A percentile compares a stretch with the other conserved stretches of the same genome.
These are phyloP conservation scores for Thecophora atra DNA, from an alignment of 2,888 invertebrate genomes.

Conservation along the genomic window DNA sequence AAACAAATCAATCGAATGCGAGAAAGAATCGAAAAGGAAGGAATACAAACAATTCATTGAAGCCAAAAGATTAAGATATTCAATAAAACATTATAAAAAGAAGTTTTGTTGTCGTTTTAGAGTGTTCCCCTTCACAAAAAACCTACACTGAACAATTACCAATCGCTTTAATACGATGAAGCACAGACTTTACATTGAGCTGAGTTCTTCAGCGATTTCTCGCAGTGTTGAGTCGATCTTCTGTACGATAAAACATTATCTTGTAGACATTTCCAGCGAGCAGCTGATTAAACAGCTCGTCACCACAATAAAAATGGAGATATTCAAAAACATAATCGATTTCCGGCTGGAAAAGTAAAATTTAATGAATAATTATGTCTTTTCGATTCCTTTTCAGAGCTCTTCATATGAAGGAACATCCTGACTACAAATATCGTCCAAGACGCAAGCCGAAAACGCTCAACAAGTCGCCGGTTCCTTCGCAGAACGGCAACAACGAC, in stretches of 20 bases:
- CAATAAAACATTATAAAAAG: background rate
- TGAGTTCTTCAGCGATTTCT: background rate
- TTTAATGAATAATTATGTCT: background rate
- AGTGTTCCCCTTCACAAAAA: background rate
- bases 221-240: background rate
- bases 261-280: constrained; percentile 16
- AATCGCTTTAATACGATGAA: background rate
- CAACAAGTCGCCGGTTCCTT: constrained; percentile 70
- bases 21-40: background rate
- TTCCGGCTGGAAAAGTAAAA: background rate
- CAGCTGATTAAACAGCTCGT: constrained; percentile 22
- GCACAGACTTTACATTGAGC: too few relatives aligned
- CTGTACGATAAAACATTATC: constrained; percentile 9
- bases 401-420: constrained; percentile 92
- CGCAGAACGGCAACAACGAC: constrained; percentile 16
- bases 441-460: constrained; percentile 87
- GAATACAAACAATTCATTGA: background rate
- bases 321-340: background rate
- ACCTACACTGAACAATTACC: background rate
- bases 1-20: constrained; percentile 13
- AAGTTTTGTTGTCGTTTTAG: too few relatives aligned
- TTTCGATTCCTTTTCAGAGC: constrained; percentile 69
- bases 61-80: background rate
- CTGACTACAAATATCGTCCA: constrained; percentile 91
- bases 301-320: background rate